phyloP scores from a whole-genome alignment of 2,113 vertebrate species.

The Falco punctatus region DNA sequence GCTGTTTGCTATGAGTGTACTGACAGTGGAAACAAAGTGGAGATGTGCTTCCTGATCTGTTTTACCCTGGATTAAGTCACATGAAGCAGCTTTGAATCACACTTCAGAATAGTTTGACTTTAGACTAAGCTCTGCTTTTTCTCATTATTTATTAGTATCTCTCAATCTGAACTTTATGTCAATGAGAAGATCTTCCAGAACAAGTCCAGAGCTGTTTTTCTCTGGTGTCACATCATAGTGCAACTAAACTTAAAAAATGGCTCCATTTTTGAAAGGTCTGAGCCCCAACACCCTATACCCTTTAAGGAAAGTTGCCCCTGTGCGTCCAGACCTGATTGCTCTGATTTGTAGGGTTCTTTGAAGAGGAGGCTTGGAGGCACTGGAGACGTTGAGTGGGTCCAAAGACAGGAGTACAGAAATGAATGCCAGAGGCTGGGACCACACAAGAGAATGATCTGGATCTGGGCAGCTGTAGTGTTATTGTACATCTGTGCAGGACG shows the following conservation, averaged over 20 bases:
- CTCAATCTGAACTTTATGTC: not conserved
- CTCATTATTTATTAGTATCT: not conserved
- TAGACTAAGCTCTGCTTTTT: not conserved
- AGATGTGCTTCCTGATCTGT: not conserved
- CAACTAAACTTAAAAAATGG: not conserved
- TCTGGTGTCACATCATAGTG: not conserved
- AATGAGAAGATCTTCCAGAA: not conserved
- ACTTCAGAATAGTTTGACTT: not conserved
- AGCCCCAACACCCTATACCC: not conserved
- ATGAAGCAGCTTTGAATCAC: not conserved
- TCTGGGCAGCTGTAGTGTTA: not conserved
- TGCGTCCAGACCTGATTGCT: not conserved
- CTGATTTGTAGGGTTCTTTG: not conserved
- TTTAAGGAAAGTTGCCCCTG: not conserved
- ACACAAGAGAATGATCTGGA: accelerated
- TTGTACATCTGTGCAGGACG: not conserved
- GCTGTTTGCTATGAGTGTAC: not conserved
- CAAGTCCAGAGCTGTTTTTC: not conserved
- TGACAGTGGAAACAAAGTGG: not conserved
- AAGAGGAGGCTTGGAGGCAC: not conserved
- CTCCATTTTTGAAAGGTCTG: not conserved
- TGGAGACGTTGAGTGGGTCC: not conserved
- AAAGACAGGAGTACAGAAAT: not conserved
- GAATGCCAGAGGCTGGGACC: not conserved
- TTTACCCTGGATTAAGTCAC: not conserved